A percentile compares a stretch with the other conserved stretches of the same genome.
phyloP scores from a whole-genome alignment of 2,797 vertebrate species.

The Emydoidea blandingii region DNA sequence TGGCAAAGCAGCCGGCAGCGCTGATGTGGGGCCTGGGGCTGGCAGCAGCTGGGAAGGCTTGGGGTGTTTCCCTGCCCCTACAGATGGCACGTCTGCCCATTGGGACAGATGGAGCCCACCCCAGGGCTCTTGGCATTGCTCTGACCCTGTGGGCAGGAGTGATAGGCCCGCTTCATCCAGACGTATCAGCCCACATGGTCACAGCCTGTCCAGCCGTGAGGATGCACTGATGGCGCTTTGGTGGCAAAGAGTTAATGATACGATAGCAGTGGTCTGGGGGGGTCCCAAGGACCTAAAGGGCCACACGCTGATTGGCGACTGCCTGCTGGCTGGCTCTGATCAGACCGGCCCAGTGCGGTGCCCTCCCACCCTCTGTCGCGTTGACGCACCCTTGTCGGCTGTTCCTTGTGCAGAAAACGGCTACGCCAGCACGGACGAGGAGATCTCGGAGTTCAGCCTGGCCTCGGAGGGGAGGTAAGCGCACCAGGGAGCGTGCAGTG shows the following conservation, averaged over 20 bases:
- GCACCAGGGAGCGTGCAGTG: not conserved
- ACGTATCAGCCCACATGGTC: too few species aligned
- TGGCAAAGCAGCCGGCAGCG: not conserved
- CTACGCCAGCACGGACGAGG: conserved; percentile 95
- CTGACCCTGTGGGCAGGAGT: not conserved
- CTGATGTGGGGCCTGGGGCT: not conserved
- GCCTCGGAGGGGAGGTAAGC: conserved; percentile 93
- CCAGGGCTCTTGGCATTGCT: not conserved
- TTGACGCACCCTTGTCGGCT: not conserved
- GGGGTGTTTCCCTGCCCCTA: not conserved
- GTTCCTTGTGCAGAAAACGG: conserved; percentile 88
- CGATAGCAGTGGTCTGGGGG: not conserved
- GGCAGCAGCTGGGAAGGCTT: not conserved
- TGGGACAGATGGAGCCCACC: not conserved
- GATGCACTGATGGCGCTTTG: rapidly evolving
- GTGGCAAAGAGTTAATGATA: not conserved
- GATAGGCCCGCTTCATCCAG: not conserved
- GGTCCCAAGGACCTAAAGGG: rapidly evolving
- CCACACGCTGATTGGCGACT: not conserved
- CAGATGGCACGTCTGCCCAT: not conserved
- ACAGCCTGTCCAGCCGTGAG: rapidly evolving
- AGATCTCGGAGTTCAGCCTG: conserved; percentile 94
- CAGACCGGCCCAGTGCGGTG: rapidly evolving
- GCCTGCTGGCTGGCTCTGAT: rapidly evolving
- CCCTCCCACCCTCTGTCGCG: not conserved